These are phyloP conservation scores for Melanostoma mellinum DNA, from an alignment of 2,888 invertebrate species.

Conservation along the genomic window DNA sequence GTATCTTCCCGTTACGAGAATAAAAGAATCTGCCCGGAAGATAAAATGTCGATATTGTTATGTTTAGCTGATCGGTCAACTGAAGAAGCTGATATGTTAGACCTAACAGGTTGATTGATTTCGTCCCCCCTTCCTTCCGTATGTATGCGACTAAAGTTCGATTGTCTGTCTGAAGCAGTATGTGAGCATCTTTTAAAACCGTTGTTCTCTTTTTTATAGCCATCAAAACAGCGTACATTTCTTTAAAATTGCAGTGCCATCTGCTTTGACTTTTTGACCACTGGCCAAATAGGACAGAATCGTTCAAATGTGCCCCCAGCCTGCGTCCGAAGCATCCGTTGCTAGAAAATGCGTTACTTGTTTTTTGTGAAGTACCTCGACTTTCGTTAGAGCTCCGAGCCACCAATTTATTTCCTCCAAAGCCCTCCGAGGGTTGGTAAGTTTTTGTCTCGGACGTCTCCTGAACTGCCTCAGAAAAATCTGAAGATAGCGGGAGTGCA, in stretches of 20 bases:
- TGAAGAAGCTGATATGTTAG: slow-evolving; percentile 26
- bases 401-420: slow-evolving; percentile 15
- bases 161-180: slow-evolving; percentile 41
- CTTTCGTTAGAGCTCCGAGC: background rate
- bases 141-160: slow-evolving; percentile 27
- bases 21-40: no score
- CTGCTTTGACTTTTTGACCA: background rate
- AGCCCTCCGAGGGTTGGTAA: slow-evolving; percentile 3
- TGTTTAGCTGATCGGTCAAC: slow-evolving; percentile 7
- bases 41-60: slow-evolving; percentile 32
- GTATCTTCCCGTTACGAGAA: no score
- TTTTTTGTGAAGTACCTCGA: background rate
- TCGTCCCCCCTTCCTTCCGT: slow-evolving; percentile 33
- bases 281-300: background rate
- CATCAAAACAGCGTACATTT: slow-evolving; percentile 7
- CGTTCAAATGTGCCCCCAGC: background rate
- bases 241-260: slow-evolving; percentile 27
- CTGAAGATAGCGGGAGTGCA: slow-evolving; percentile 19
- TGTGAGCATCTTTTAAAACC: background rate
- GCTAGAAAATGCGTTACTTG: background rate
- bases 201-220: background rate
- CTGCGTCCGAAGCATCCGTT: background rate
- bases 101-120: background rate
- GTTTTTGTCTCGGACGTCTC: slow-evolving; percentile 1
- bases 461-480: slow-evolving; percentile 17